Evolutionary conservation across 2,797 vertebrate genomes (phyloP).

Genomic region (Tenualosa ilisha): DNA sequence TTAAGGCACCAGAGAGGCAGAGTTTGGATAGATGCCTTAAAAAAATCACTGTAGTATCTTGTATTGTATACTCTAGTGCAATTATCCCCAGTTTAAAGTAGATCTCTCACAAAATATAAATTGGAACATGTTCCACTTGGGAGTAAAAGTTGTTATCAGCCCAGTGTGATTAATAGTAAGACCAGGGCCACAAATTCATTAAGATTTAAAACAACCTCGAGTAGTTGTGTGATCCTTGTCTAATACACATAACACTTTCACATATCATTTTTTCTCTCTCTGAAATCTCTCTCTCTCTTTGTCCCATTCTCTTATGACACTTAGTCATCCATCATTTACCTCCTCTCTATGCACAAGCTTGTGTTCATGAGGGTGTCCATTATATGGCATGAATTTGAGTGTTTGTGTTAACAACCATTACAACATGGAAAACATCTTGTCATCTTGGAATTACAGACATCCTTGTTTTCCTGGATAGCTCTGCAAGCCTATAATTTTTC

Average conservation of each 20-base stretch:
- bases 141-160: neutral
- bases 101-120: neutral
- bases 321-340: neutral
- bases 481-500: conserved; percentile 71
- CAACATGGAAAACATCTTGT: conserved; percentile 75
- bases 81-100: conserved; percentile 29
- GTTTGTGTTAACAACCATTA: conserved; percentile 72
- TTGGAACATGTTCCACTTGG: neutral
- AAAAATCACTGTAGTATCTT: conserved; percentile 24
- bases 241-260: neutral
- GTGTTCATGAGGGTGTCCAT: conserved; percentile 53
- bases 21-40: neutral
- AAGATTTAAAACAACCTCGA: neutral
- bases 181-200: neutral
- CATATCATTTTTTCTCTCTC: neutral
- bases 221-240: neutral
- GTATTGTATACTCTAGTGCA: conserved; percentile 23
- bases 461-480: conserved; percentile 59
- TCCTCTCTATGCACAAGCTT: conserved; percentile 7
- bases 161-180: neutral
- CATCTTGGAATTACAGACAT: conserved; percentile 73
- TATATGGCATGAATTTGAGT: conserved; percentile 66
- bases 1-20: neutral
- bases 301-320: neutral
- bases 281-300: neutral